Base-by-base conservation (phyloP, 2,888 invertebrate genomes). In the Lepidochrysops patricia region DNA sequence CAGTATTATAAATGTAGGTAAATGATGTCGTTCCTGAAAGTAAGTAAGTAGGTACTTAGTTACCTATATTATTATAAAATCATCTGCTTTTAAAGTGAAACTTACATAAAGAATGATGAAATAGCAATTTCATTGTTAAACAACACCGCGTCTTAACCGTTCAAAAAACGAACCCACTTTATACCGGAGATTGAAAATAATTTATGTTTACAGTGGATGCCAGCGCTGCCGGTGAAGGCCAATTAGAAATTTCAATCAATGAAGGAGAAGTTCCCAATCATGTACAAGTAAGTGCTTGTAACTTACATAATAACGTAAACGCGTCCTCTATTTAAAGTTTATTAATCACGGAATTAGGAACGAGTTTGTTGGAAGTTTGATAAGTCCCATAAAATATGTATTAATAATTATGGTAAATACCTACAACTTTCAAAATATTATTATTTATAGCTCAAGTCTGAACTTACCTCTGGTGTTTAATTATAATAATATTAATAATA, bases 221-320 rank as follows among this genome's bases (percentile, higher is more conserved):
- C 57, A 97, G 97, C 77, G 96, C 97, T 76, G 99, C 99, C 58
- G 99, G 99, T 43, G 99, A 99, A 91, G 99, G 99, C 57, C 98
- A 99, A 88, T 91, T 99, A 74, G 99, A 99, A 91, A 99, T 99
- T 76, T 98, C 98, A 72, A 98, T 99, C 79, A 99, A 99, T 83
- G 98, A 98, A 89, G 99, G 99, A 68, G 97, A 98, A 91, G 97
- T 99, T 64, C 98, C 99, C 56, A 99, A 99, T 90, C 98, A 98
- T 82, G 98, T 99, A 25, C 95, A 95, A 90, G 90, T 89, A 74
- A 79, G 69, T 65, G 65, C 4, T 57, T 63, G 61, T 57, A 61
- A 61, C 62, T 61, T 43, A 19, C 43, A 23, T 7, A 43, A 29
- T 29, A 29, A 29, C 29, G 7, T 7, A 9, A 43, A 43, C 9